A percentile compares a stretch with the other conserved stretches of the same genome.
These are phyloP conservation scores for Abscondita cerata DNA, from an alignment of 2,888 invertebrate species.

Conservation along the genomic window DNA sequence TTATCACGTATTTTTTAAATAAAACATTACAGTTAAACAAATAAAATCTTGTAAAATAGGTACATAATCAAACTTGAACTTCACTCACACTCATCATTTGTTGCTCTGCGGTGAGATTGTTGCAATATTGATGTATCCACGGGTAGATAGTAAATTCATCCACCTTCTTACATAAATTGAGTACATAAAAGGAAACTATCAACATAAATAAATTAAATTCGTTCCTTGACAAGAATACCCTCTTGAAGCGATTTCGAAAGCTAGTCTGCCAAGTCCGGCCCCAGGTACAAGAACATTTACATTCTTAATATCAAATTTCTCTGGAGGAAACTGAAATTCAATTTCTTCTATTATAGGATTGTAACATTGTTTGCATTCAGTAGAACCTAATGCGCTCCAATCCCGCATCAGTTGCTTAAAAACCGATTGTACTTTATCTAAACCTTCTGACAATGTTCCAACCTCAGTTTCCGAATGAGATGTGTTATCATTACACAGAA, in stretches of 20 bases:
- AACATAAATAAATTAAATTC: slow-evolving; percentile 98
- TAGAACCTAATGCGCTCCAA: slow-evolving; percentile 87
- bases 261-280: slow-evolving; percentile 93
- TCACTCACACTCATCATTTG: slow-evolving; percentile 71
- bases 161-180: slow-evolving; percentile 80
- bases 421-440: slow-evolving; percentile 90
- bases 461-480: slow-evolving; percentile 52
- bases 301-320: slow-evolving; percentile 63
- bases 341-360: slow-evolving; percentile 88
- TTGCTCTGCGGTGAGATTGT: slow-evolving; percentile 82
- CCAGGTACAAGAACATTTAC: slow-evolving; percentile 91
- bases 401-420: slow-evolving; percentile 96
- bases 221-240: slow-evolving; percentile 95
- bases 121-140: slow-evolving; percentile 94
- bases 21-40: background rate
- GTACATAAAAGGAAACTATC: slow-evolving; percentile 93
- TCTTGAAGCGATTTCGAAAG: slow-evolving; percentile 89
- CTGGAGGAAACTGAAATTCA: slow-evolving; percentile 71
- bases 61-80: too few relatives aligned
- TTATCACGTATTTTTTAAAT: too few relatives aligned
- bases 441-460: slow-evolving; percentile 59
- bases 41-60: background rate
- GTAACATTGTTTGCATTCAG: slow-evolving; percentile 87
- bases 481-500: slow-evolving; percentile 52
- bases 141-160: slow-evolving; percentile 87